Conservation (phyloP, 1,140 invertebrate species). For the honey bee (Apis mellifera) region DNA sequence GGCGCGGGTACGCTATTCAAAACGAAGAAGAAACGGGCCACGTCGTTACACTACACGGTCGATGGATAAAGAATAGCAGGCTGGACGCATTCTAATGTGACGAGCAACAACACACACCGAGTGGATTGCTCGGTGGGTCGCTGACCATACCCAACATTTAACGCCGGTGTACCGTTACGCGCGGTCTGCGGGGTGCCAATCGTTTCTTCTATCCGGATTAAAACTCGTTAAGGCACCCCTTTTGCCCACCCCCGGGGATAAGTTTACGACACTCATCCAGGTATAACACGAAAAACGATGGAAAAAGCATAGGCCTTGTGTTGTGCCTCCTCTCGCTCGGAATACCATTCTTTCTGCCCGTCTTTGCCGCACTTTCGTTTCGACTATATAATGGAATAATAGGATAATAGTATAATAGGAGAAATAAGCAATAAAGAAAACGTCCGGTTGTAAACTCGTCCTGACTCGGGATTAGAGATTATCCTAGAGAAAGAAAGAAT, state of each 20-base stretch:
- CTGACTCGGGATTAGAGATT: too few relatives aligned
- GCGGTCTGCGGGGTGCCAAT: slow-evolving; percentile 35
- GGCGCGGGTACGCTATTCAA: too few relatives aligned
- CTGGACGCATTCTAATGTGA: slow-evolving; percentile 35
- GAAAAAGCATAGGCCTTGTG: too few relatives aligned
- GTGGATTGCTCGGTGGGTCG: slow-evolving; percentile 26
- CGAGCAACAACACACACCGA: not conserved
- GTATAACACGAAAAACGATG: too few relatives aligned
- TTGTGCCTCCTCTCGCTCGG: too few relatives aligned
- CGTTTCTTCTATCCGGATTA: slow-evolving; percentile 50
- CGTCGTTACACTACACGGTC: not conserved
- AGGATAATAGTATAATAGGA: too few relatives aligned
- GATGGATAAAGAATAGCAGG: slow-evolving; percentile 28
- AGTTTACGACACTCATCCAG: slow-evolving; percentile 25
- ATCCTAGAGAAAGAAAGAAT: too few relatives aligned
- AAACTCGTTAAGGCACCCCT: slow-evolving; percentile 44
- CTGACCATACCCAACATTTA: slow-evolving; percentile 46
- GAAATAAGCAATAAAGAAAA: too few relatives aligned
- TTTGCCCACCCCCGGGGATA: slow-evolving; percentile 14
- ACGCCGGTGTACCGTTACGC: slow-evolving; percentile 40
- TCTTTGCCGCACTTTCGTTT: too few relatives aligned
- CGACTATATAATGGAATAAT: too few relatives aligned
- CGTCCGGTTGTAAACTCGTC: too few relatives aligned
- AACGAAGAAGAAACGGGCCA: not conserved
- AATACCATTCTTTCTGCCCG: too few relatives aligned